Base-by-base conservation (phyloP, 2,797 vertebrate genomes). In the Argya squamiceps region DNA sequence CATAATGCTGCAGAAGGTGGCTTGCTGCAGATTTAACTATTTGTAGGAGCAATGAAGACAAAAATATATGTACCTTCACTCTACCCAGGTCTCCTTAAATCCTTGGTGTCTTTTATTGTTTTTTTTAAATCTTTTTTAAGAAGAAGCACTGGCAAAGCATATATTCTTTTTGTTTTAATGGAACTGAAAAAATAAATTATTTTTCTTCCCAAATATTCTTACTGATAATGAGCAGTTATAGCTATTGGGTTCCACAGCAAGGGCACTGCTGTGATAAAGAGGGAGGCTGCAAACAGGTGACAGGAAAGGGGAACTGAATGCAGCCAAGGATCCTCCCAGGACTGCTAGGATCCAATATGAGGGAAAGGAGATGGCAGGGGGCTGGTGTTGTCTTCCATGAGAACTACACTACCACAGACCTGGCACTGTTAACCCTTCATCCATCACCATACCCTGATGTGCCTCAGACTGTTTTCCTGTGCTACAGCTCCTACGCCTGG, bases 271-370 rank as follows among this genome's bases (percentile, higher is more conserved):
- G 7, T 6, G 46, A 23, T 59, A 50, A 56, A 82, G 37, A 23
- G 64, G 88, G 23, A 84, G 15, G 37, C 53, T 36, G 36, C 9
- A 58, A 68, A 43, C 12, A 30, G 13, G 18, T 9, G 30, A 14
- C 13, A 34, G 52, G 27, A 23, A 71, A 77, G 18, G 44, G 50
- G 0, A 8, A 36, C 27, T 23, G 37, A 46, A 52, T 15, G 21
- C 18, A 44, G 43, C 18, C 36, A 77, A 22, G 19, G 29, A 47
- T 73, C 5, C 17, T 13, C 17, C 43, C 39, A 32, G 52, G 27
- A 27, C 7, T 62, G 24, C 13, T 16, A 4, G 19, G 37, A 16
- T 74, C 15, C 6, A 21, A 5, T 2, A 0, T 0, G 4, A 6
- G 50, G 21, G 30, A 68, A 71, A 22, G 39, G 36, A 63, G 16